A percentile compares a stretch with the other conserved stretches of the same genome.
Evolutionary conservation across 2,888 invertebrate genomes (phyloP).

Genomic region (Scaptomyza parva): DNA sequence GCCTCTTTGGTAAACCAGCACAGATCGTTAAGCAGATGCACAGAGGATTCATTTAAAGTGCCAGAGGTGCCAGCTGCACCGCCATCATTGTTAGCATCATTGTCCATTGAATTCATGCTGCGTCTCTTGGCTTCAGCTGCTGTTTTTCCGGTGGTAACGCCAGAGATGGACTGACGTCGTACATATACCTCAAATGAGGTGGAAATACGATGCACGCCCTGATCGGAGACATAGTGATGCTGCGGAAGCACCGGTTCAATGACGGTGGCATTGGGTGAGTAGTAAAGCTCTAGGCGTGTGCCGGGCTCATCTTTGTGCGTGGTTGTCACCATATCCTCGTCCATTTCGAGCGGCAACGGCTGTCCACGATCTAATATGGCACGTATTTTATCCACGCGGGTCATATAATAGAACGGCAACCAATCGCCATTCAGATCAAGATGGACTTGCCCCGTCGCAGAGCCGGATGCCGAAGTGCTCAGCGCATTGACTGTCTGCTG

Average conservation of each 20-base stretch:
- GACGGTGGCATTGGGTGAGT: conserved; percentile 82
- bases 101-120: conserved; percentile 44
- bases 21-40: conserved; percentile 80
- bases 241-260: conserved; percentile 81
- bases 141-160: conserved; percentile 65
- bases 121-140: conserved; percentile 48
- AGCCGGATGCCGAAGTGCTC: conserved; percentile 49
- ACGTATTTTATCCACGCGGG: conserved; percentile 84
- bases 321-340: conserved; percentile 70
- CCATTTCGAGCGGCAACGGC: conserved; percentile 83
- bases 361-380: conserved; percentile 85
- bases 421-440: conserved; percentile 80
- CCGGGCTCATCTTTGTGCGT: conserved; percentile 85
- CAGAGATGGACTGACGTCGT: conserved; percentile 83
- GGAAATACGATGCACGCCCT: conserved; percentile 82
- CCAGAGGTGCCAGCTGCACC: conserved; percentile 11
- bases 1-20: conserved; percentile 85
- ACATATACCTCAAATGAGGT: conserved; percentile 85
- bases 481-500: conserved; percentile 82
- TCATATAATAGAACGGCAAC: conserved; percentile 84
- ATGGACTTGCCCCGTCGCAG: conserved; percentile 45
- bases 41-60: conserved; percentile 64
- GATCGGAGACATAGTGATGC: conserved; percentile 80
- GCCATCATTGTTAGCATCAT: conserved; percentile 39
- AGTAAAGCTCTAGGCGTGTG: conserved; percentile 82